These are phyloP conservation scores for Pelecanus crispus DNA, from an alignment of 2,113 vertebrate genomes.

Conservation along the genomic window DNA sequence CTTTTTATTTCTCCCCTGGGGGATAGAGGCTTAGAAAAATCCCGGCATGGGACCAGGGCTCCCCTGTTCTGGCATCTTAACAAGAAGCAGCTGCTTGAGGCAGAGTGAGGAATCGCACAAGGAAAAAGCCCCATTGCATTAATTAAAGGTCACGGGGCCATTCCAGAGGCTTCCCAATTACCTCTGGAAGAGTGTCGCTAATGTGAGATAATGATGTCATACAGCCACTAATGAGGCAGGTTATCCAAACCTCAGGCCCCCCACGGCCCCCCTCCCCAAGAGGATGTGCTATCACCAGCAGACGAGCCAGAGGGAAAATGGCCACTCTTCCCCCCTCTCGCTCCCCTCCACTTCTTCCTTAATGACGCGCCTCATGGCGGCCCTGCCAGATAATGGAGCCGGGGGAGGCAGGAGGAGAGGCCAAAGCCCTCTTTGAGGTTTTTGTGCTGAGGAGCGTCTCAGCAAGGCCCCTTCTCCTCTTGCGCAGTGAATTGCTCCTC, in stretches of 20 bases:
- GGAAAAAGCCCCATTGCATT: slow-evolving; percentile 32
- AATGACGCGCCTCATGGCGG: not conserved
- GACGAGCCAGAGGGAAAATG: not conserved
- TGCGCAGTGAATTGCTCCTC: slow-evolving; percentile 29
- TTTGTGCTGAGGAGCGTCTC: not conserved
- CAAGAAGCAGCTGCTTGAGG: slow-evolving; percentile 54
- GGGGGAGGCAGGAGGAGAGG: not conserved
- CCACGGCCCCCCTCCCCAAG: not conserved
- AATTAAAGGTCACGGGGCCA: slow-evolving; percentile 60
- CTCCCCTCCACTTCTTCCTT: not conserved
- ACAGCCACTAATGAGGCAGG: slow-evolving; percentile 58
- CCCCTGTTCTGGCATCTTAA: slow-evolving; percentile 54
- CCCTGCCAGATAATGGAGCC: not conserved
- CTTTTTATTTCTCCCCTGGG: slow-evolving; percentile 9
- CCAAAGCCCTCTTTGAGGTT: not conserved
- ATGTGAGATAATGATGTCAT: slow-evolving; percentile 72
- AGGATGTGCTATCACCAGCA: not conserved
- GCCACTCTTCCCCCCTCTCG: not conserved
- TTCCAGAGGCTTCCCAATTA: slow-evolving; percentile 67
- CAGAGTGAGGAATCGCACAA: not conserved
- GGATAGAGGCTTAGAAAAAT: not conserved
- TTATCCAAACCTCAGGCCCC: slow-evolving; percentile 22
- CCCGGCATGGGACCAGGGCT: not conserved
- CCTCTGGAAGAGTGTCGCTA: slow-evolving; percentile 52
- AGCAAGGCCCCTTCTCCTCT: not conserved